Evolutionary conservation across 2,888 invertebrate genomes (phyloP).

Genomic region (Cabera pusaria): DNA sequence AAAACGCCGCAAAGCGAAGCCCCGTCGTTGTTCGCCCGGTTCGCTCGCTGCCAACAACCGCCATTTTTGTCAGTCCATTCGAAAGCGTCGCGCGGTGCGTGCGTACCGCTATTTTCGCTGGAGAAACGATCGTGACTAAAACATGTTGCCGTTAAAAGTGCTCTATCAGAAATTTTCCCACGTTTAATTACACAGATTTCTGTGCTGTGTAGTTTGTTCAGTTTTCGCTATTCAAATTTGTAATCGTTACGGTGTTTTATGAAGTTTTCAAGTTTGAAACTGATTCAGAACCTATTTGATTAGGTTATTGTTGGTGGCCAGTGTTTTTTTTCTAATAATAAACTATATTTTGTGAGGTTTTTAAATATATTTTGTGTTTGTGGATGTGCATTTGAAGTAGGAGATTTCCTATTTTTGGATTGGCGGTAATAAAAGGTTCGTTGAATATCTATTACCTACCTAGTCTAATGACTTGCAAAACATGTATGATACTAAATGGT

Average conservation of each 20-base stretch:
- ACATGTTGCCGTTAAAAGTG: slow-evolving; percentile 46
- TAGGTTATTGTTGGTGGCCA: slow-evolving; percentile 10
- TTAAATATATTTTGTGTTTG: slow-evolving; percentile 43
- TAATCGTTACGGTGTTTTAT: slow-evolving; percentile 26
- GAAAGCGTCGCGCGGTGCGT: slow-evolving; percentile 39
- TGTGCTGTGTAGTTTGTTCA: slow-evolving; percentile 29
- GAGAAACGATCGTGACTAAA: slow-evolving; percentile 53
- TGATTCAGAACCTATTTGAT: slow-evolving; percentile 27
- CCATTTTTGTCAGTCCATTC: slow-evolving; percentile 72
- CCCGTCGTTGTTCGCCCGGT: too few relatives aligned
- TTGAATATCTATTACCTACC: neutral
- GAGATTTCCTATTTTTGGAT: slow-evolving; percentile 24
- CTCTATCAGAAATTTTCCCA: slow-evolving; percentile 35
- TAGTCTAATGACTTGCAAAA: too few relatives aligned
- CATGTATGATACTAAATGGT: too few relatives aligned
- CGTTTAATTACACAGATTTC: slow-evolving; percentile 34
- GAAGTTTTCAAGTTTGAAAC: slow-evolving; percentile 39
- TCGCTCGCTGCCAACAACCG: slow-evolving; percentile 35
- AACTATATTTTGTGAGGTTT: slow-evolving; percentile 16
- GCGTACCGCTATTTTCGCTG: slow-evolving; percentile 43
- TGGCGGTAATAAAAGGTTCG: slow-evolving; percentile 8
- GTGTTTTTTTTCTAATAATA: too few relatives aligned
- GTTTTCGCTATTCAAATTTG: slow-evolving; percentile 21
- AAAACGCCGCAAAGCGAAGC: neutral
- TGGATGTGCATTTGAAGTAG: slow-evolving; percentile 39